phyloP scores from a whole-genome alignment of 1,140 invertebrate genomes.

The Megalonaias nervosa region DNA sequence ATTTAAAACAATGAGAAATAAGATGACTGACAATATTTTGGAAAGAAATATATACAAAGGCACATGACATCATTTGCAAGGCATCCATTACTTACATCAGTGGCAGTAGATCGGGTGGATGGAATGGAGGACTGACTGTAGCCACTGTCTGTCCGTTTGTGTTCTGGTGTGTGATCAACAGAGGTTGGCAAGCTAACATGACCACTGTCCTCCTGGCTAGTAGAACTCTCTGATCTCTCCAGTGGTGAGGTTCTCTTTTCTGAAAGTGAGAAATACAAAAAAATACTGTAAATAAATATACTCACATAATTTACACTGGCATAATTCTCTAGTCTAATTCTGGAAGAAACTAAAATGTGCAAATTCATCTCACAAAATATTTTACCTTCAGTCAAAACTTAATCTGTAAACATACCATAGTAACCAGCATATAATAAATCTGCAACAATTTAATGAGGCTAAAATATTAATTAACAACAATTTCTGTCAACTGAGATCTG shows the following conservation, averaged over 20 bases:
- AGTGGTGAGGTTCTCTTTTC: conserved; percentile 12
- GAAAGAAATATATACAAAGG: background rate
- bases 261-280: too few relatives aligned
- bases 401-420: too few relatives aligned
- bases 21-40: background rate
- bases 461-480: too few relatives aligned
- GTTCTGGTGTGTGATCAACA: conserved; percentile 49
- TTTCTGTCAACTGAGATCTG: too few relatives aligned
- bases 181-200: conserved; percentile 45
- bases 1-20: background rate
- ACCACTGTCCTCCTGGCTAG: conserved; percentile 52
- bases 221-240: conserved; percentile 20
- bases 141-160: conserved; percentile 43
- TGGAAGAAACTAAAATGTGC: too few relatives aligned
- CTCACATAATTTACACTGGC: too few relatives aligned
- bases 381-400: too few relatives aligned
- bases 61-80: background rate
- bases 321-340: too few relatives aligned
- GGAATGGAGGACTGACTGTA: conserved; percentile 49
- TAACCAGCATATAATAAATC: too few relatives aligned
- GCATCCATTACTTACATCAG: conserved; percentile 40
- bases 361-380: too few relatives aligned
- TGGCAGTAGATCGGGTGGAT: conserved; percentile 43
- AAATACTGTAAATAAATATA: too few relatives aligned
- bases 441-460: too few relatives aligned